Evolutionary conservation across 1,140 invertebrate species (phyloP), one percentile per base, ranked within the genome.

Genomic region (Bombus haemorrhoidalis): DNA sequence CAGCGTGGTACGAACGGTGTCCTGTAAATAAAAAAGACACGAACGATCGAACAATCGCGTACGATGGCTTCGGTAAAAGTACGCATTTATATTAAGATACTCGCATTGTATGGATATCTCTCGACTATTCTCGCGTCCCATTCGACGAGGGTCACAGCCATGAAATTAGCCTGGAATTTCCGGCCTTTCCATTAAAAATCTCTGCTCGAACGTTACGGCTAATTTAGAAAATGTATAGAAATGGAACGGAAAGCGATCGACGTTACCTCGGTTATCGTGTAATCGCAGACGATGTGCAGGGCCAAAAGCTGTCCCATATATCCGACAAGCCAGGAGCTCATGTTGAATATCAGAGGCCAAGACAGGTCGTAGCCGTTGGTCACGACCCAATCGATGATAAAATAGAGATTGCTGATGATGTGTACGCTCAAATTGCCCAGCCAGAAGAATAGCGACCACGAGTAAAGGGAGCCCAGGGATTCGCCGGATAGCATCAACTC

Each of bases 391-490:
- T 86, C 43, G 47, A 85, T 85, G 37, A 95, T 81, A 57, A 92
- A 94, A 43, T 93, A 95, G 22, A 91, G 59, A 80, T 92, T 93
- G 73, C 87, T 86, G 3, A 95, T 89, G 59, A 75, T 89, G 77
- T 95, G 94, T 12, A 91, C 28, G 66, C 90, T 86, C 10, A 95
- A 85, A 86, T 93, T 94, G 3, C 83, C 78, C 28, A 95, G 86
- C 91, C 92, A 94, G 3, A 94, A 80, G 62, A 95, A 78, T 0
- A 95, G 18, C 0, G 91, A 87, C 91, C 90, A 94, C 0, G 92
- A 92, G 47, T 92, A 91, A 3, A 92, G 22, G 18, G 90, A 82
- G 10, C 86, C 89, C 15, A 94, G 80, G 18, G 77, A 68, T 53
- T 94, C 93, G 71, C 91, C 91, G 32, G 80, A 86, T 25, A 78